Conservation (phyloP, 2,888 invertebrate species). For the Empis livida region DNA sequence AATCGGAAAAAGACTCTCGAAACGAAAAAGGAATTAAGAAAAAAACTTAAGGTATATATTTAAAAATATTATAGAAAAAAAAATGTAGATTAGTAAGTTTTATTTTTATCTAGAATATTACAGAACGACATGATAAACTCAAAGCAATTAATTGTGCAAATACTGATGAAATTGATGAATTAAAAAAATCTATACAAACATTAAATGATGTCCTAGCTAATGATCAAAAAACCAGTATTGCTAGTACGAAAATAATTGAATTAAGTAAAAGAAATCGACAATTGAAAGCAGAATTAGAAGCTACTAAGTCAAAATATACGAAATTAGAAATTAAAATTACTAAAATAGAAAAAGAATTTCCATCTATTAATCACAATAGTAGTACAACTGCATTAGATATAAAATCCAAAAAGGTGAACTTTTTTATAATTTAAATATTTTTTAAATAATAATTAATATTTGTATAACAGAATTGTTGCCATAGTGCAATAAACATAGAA, state of each 20-base stretch:
- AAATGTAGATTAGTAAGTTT: no score
- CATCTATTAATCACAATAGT: background rate
- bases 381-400: no score
- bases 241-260: conserved; percentile 24
- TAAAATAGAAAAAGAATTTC: conserved; percentile 12
- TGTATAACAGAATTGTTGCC: background rate
- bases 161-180: conserved; percentile 23
- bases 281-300: conserved; percentile 26
- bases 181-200: conserved; percentile 25
- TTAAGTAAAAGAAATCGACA: conserved; percentile 30
- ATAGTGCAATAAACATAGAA: background rate
- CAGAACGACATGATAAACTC: conserved; percentile 22
- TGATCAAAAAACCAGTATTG: no score
- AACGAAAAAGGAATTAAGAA: no score
- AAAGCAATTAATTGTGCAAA: conserved; percentile 22
- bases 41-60: no score
- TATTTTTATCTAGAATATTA: conserved; percentile 7
- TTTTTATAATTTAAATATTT: no score
- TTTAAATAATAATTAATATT: no score
- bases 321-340: conserved; percentile 21
- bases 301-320: conserved; percentile 19
- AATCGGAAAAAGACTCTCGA: no score
- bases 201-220: conserved; percentile 27
- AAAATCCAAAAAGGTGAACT: no score
- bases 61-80: no score